Base-by-base conservation (phyloP, 2,797 vertebrate genomes). In the Molossus molossus region DNA sequence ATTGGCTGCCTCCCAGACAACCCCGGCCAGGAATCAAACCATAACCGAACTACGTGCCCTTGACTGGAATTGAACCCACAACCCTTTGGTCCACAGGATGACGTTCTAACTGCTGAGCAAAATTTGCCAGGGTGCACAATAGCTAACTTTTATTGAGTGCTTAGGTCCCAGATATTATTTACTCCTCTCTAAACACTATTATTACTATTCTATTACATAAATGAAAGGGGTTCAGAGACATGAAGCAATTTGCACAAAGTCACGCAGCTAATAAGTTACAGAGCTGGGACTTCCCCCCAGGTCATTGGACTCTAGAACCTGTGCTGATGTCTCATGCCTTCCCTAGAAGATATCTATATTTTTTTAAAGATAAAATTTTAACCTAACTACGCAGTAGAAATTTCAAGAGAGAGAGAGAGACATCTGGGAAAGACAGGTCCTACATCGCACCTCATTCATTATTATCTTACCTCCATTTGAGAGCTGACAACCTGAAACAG, bases 281-380 rank as follows among this genome's bases (percentile, higher is more conserved):
- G 69, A 70, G 50, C 45, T 27, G 45, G 37, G 25, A 27, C 55
- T 62, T 75, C 76, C 3, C 25, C 48, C 25, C 18, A 72, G 17
- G 15, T 77, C 87, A 45, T 62, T 53, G 48, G 48, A 94, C 48
- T 94, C 50, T 29, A 77, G 62, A 53, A 27, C 53, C 53, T 62
- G 12, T 60, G 75, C 40, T 73, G 50, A 84, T 17, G 4, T 48
- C 60, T 76, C 60, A 7, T 9, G 33, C 2, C 17, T 75, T 33
- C 27, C 6, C 14, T 53, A 9, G 27, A 90, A 79, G 53, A 55
- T 33, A 62, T 2, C 57, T 94, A 21, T 40, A 65, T 79, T 87
- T 92, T 37, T 53, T 67, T 23, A 14, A 53, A 72, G 12, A 84
- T 18, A 94, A 84, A 21, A 55, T 91, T 80, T 83, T 53, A 53